A percentile compares a stretch with the other conserved stretches of the same genome.
These are phyloP conservation scores for Eumeta japonica DNA, from an alignment of 1,140 invertebrate species.

Conservation along the genomic window DNA sequence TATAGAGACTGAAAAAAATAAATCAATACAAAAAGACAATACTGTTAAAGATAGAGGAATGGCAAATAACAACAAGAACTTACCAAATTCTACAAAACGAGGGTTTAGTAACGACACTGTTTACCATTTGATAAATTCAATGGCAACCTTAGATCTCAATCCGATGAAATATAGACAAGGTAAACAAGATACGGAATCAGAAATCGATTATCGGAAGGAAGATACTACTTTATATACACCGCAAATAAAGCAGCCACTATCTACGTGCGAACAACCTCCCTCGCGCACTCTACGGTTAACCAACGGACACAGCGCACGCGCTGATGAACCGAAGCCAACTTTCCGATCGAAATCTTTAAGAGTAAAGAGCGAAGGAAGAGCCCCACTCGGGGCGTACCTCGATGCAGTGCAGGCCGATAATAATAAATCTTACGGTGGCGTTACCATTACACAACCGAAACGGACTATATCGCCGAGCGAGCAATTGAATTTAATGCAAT, in stretches of 20 bases:
- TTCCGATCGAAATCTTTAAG: slow-evolving; percentile 55
- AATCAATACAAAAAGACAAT: slow-evolving; percentile 35
- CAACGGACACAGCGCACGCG: slow-evolving; percentile 41
- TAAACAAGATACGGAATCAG: slow-evolving; percentile 26
- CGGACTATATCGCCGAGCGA: slow-evolving; percentile 53
- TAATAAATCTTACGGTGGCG: slow-evolving; percentile 29
- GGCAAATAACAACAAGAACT: slow-evolving; percentile 18
- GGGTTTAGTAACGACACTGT: slow-evolving; percentile 37
- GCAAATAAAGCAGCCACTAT: slow-evolving; percentile 43
- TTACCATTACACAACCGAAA: slow-evolving; percentile 55
- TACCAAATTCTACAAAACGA: slow-evolving; percentile 23
- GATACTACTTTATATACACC: slow-evolving; percentile 47
- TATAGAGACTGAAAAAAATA: slow-evolving; percentile 49
- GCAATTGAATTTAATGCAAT: slow-evolving; percentile 51
- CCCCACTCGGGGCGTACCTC: slow-evolving; percentile 40
- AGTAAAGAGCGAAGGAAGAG: slow-evolving; percentile 52
- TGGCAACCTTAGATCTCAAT: slow-evolving; percentile 49
- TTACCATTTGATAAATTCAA: slow-evolving; percentile 50
- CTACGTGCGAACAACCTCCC: slow-evolving; percentile 46
- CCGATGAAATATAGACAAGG: slow-evolving; percentile 35
- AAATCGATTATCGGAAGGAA: slow-evolving; percentile 41
- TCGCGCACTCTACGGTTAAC: slow-evolving; percentile 35
- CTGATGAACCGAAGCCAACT: slow-evolving; percentile 38
- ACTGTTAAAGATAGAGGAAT: slow-evolving; percentile 27
- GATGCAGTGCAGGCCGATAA: slow-evolving; percentile 27